Evolutionary conservation across 2,888 invertebrate genomes (phyloP), one percentile per base, ranked within the genome.

Genomic region (Ypsolopha scabrella): DNA sequence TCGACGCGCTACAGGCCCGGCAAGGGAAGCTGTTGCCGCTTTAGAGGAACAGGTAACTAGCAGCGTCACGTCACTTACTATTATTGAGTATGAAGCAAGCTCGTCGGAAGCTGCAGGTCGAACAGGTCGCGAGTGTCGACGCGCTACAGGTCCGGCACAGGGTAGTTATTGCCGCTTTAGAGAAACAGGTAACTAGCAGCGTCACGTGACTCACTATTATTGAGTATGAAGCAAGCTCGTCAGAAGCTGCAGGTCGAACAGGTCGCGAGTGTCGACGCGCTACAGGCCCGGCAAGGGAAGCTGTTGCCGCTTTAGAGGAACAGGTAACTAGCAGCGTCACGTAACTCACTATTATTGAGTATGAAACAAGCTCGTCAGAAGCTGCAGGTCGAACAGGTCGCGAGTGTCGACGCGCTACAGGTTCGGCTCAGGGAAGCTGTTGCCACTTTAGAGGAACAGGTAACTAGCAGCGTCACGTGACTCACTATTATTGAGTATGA

Each of bases 391-490:
- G 87, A 88, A 51, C 88, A 88, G 41, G 63, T 77, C 24, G 73
- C 81, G 0, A 72, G 77, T 46, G 70, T 88, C 7, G 71, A 66
- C 43, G 77, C 83, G 35, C 63, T 89, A 59, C 81, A 74, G 52
- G 70, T 70, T 14, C 68, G 78, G 44, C 86, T 89, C 51, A 68
- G 80, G 53, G 75, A 81, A 37, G 71, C 75, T 1, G 58, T 88
- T 6, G 71, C 70, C 0, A 61, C 68, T 1, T 54, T 90, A 6
- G 89, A 90, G 52, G 82, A 83, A 55, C 70, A 74, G 81, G 83
- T 81, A 11, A 6, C 7, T 44, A 3, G 10, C 39, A 9, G 39
- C 7, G 74, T 80, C 6, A 24, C 24, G 24, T 24, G 24, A 24
- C 24, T 24, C 4, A 3, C 24, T n/a, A n/a, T n/a, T n/a, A n/a